Conservation (phyloP, 1,140 invertebrate species). For the Bombus sibiricus region DNA sequence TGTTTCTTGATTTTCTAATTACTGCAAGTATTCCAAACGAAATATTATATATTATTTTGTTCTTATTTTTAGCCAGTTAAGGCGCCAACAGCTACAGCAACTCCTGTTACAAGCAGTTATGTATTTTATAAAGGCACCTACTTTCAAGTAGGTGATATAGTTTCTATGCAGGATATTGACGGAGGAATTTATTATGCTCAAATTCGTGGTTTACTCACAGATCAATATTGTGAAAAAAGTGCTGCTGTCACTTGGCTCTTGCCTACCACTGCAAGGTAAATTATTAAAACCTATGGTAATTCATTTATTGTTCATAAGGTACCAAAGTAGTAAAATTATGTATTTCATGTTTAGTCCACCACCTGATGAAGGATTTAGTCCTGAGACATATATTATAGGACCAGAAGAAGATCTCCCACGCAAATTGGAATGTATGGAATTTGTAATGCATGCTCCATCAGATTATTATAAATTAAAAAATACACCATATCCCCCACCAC, state of each 20-base stretch:
- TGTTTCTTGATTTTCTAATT: conserved; percentile 34
- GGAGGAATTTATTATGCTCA: conserved; percentile 94
- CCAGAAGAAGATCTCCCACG: conserved; percentile 95
- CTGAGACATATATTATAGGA: conserved; percentile 95
- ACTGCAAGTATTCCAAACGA: not conserved
- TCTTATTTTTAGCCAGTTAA: conserved; percentile 86
- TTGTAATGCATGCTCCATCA: conserved; percentile 96
- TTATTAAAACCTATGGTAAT: not conserved
- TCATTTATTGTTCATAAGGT: not conserved
- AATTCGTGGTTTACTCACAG: conserved; percentile 93
- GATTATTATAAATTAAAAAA: conserved; percentile 93
- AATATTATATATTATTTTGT: not conserved
- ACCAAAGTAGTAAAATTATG: not conserved
- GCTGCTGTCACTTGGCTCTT: conserved; percentile 96
- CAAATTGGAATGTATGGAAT: conserved; percentile 94
- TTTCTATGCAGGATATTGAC: conserved; percentile 91
- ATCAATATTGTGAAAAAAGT: conserved; percentile 97
- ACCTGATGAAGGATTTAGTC: conserved; percentile 91
- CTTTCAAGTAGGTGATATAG: conserved; percentile 95
- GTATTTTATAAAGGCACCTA: conserved; percentile 94
- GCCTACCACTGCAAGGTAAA: conserved; percentile 88
- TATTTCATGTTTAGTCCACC: conserved; percentile 85
- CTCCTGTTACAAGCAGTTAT: conserved; percentile 90
- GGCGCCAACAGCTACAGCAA: conserved; percentile 90
- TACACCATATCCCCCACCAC: conserved; percentile 88